These are phyloP conservation scores for Chrysina gloriosa DNA, from an alignment of 2,888 invertebrate genomes.

Conservation along the genomic window DNA sequence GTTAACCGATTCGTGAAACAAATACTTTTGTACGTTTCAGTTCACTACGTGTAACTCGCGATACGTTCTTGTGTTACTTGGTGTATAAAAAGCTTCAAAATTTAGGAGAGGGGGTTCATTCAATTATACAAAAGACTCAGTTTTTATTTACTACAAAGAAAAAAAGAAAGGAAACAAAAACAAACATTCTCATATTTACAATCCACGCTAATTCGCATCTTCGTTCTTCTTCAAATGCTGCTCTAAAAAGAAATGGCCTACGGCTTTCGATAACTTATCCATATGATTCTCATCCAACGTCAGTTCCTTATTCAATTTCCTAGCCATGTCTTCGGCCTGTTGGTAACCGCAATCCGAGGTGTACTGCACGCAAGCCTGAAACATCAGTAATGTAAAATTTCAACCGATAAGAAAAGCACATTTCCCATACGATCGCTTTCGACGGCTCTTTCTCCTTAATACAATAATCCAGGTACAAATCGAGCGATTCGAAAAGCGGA, in stretches of 20 bases:
- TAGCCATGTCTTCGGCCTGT: constrained; percentile 64
- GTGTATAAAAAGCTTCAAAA: too few relatives aligned
- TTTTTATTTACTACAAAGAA: too few relatives aligned
- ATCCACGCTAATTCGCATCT: background rate
- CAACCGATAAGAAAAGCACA: constrained; percentile 21
- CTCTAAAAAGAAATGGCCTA: constrained; percentile 17
- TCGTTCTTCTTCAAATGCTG: constrained; percentile 19
- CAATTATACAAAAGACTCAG: too few relatives aligned
- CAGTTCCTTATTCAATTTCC: constrained; percentile 59
- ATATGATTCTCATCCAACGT: constrained; percentile 67
- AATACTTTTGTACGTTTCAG: too few relatives aligned
- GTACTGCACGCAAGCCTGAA: constrained; percentile 70
- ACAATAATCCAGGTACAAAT: constrained; percentile 69
- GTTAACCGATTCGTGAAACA: too few relatives aligned
- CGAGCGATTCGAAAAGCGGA: constrained; percentile 66
- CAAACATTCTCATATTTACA: too few relatives aligned
- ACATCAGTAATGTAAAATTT: constrained; percentile 45
- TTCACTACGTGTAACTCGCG: too few relatives aligned
- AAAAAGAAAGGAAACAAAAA: too few relatives aligned
- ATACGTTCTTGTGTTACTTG: too few relatives aligned
- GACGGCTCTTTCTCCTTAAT: constrained; percentile 67
- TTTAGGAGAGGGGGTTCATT: too few relatives aligned
- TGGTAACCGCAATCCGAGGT: constrained; percentile 69
- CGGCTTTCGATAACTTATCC: constrained; percentile 21
- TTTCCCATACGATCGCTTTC: constrained; percentile 67